These are phyloP conservation scores for Spermophilus dauricus DNA, from an alignment of 2,113 vertebrate species.

Conservation along the genomic window DNA sequence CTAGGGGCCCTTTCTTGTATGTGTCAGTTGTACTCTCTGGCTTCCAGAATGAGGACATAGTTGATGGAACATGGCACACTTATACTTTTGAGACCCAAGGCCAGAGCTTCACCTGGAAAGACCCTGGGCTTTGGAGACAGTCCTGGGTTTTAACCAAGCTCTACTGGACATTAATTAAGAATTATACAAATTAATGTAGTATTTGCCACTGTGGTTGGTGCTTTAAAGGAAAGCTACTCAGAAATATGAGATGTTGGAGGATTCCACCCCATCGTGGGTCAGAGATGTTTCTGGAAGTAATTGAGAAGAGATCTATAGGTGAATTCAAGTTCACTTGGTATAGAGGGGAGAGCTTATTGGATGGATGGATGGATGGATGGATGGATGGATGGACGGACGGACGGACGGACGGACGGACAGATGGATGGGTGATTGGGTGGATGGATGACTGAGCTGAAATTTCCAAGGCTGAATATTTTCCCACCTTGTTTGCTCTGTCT, in stretches of 20 bases:
- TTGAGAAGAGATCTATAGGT: not conserved
- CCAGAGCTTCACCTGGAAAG: not conserved
- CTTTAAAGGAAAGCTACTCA: not conserved
- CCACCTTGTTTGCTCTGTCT: constrained; percentile 52
- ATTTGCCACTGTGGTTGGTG: not conserved
- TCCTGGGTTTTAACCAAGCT: not conserved
- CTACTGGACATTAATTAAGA: not conserved
- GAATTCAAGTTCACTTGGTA: not conserved
- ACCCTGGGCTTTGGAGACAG: not conserved
- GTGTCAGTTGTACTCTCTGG: not conserved
- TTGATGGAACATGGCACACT: not conserved
- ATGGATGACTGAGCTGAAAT: not conserved
- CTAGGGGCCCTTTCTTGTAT: not conserved
- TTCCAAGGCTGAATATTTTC: constrained; percentile 23
- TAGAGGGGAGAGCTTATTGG: not conserved
- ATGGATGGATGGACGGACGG: not conserved
- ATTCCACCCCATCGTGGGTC: not conserved
- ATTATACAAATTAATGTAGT: not conserved
- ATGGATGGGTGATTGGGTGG: too few relatives aligned
- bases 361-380: not conserved
- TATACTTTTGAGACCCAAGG: not conserved
- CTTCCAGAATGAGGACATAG: not conserved
- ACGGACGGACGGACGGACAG: not conserved
- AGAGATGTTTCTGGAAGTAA: constrained; percentile 33
- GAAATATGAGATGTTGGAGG: not conserved